Percentiles rank a stretch among this genome's conserved stretches.
These are phyloP conservation scores for Holcopasites calliopsidis DNA, from an alignment of 1,140 invertebrate species.

Conservation along the genomic window DNA sequence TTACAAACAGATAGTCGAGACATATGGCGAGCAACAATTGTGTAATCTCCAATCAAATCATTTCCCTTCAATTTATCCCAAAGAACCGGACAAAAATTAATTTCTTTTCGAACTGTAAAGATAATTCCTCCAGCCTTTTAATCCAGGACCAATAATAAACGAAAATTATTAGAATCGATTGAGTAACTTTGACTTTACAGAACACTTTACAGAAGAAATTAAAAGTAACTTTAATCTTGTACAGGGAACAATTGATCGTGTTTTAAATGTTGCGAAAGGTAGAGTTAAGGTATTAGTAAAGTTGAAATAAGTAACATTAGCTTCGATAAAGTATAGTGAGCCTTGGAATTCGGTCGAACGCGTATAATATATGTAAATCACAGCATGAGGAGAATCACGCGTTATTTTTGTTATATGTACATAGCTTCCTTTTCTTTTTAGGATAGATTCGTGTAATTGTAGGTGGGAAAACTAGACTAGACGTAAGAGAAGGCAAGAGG, in stretches of 20 bases:
- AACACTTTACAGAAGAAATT: conserved; percentile 2
- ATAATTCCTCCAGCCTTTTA: neutral
- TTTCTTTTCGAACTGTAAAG: no score
- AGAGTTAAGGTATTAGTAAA: neutral
- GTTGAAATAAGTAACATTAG: neutral
- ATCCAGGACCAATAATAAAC: neutral
- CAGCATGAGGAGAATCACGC: conserved; percentile 16
- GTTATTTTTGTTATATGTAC: neutral
- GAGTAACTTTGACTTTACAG: conserved; percentile 11
- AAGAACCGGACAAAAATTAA: no score
- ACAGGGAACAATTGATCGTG: conserved; percentile 6
- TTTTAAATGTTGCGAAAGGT: neutral
- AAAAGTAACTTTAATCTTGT: conserved; percentile 3
- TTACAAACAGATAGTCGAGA: conserved; percentile 25
- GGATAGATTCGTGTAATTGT: conserved; percentile 9
- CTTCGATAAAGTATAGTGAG: neutral
- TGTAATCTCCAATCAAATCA: neutral
- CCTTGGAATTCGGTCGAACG: neutral
- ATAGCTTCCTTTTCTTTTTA: neutral
- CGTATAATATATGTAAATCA: conserved; percentile 40
- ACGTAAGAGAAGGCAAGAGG: conserved; percentile 16
- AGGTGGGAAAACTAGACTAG: conserved; percentile 43
- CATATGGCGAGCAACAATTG: neutral
- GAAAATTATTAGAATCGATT: neutral
- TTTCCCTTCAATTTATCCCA: no score